Percentiles rank a stretch among this genome's conserved stretches.
Conservation (phyloP, 2,113 vertebrate species). For the Marmota flaviventris region DNA sequence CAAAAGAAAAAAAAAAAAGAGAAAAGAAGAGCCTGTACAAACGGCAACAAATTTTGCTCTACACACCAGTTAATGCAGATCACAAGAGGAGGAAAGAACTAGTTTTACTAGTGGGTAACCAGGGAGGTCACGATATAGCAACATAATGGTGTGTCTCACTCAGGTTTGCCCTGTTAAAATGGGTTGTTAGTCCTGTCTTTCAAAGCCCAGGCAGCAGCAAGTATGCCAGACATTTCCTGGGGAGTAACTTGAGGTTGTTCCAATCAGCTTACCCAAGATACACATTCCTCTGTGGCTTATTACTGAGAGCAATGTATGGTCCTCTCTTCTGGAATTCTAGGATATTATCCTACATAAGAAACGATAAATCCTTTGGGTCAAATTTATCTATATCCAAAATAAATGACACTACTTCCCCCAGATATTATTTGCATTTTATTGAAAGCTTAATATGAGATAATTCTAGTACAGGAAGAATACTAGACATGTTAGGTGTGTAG, state of each 20-base stretch:
- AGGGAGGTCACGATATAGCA: background rate
- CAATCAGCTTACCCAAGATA: no score
- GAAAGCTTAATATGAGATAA: background rate
- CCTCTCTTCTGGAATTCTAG: conserved; percentile 25
- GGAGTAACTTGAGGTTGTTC: no score
- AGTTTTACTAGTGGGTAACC: background rate
- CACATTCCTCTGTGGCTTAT: background rate
- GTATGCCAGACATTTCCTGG: background rate
- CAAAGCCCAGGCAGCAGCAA: background rate
- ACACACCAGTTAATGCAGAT: background rate
- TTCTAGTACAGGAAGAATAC: background rate
- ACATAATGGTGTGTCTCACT: no score
- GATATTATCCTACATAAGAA: background rate
- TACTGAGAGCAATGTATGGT: background rate
- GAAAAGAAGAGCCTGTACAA: background rate
- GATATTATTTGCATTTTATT: background rate
- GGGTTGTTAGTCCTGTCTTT: background rate
- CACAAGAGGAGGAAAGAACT: background rate
- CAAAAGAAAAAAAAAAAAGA: background rate
- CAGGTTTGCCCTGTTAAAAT: background rate
- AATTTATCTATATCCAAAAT: background rate
- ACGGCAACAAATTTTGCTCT: conserved; percentile 15
- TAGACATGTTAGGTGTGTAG: background rate
- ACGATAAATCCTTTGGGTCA: background rate
- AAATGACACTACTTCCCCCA: background rate